Conservation (phyloP, 2,113 vertebrate species). For the Ceratotherium simum region DNA sequence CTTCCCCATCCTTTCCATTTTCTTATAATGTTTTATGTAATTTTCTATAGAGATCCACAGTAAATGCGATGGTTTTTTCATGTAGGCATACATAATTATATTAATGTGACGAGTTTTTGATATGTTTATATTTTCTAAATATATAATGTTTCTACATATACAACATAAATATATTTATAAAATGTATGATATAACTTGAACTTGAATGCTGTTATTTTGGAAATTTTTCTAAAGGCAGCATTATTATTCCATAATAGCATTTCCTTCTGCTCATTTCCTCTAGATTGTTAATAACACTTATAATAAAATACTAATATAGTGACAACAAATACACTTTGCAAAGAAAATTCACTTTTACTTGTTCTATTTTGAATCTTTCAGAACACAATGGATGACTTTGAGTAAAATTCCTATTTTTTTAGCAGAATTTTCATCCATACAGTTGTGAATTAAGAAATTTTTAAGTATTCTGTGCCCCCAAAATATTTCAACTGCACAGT, state of each 20-base stretch:
- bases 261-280: slow-evolving; percentile 1
- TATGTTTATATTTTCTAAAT: not conserved
- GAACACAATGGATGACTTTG: not conserved
- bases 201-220: not conserved
- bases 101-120: not conserved
- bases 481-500: not conserved
- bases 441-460: slow-evolving; percentile 5
- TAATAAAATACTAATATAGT: not conserved
- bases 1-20: not conserved
- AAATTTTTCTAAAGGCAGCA: not conserved
- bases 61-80: not conserved
- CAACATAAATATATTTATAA: not conserved
- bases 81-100: not conserved
- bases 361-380: not conserved
- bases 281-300: not conserved
- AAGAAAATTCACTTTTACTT: not conserved
- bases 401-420: not conserved
- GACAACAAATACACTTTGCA: not conserved
- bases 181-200: not conserved
- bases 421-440: not conserved
- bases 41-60: not conserved
- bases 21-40: not conserved
- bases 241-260: not conserved
- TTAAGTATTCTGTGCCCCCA: not conserved
- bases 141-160: not conserved